Evolutionary conservation across 64 coral and sea anemone species (phyloP), one percentile per base, ranked within the genome.

Genomic region (Montipora sp.): DNA sequence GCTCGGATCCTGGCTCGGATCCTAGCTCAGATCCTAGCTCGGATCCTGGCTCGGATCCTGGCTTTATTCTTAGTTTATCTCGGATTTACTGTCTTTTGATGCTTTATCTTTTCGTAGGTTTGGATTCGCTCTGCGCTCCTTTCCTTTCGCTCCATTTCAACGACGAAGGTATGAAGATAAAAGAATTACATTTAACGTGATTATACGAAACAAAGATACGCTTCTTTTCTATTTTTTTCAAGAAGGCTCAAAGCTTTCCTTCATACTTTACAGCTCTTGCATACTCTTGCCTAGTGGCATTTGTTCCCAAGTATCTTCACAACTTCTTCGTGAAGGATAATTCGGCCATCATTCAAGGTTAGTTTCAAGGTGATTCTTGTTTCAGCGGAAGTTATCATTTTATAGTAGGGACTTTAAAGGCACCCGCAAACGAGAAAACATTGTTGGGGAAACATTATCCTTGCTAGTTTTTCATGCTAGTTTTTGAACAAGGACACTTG

Each of bases 281-380:
- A 0, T 99, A 92, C 77, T 73, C 91, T 3, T 94, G 98, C 43
- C n/a, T 99, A 63, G 89, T 91, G 22, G 92, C 98, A 1, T 99
- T 96, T 79, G 92, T 99, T 69, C 98, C 98, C 65, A 99, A 96
- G 68, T 99, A 99, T 65, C 85, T 99, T 51, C 76, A 94, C 79
- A 92, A 99, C 63, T 99, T 99, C 83, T 99, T 99, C 48, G 76
- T 96, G 51, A 99, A 96, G 78, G 98, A 99, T 80, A 99, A 99
- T 81, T 95, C 98, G 48, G 89, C 88, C 49, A 89, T 99, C 51
- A 99, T 99, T 43, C 98, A 99, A 96, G 98, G 98, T 99, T 45
- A 27, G 81, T 87, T 63, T 27, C 79, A 51, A 19, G 45, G 18
- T 8, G 10, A 57, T 66, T 45, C 27, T 65, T 24, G n/a, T 49